Conservation (phyloP, 2,113 vertebrate genomes). For the Carettochelys insculpta region DNA sequence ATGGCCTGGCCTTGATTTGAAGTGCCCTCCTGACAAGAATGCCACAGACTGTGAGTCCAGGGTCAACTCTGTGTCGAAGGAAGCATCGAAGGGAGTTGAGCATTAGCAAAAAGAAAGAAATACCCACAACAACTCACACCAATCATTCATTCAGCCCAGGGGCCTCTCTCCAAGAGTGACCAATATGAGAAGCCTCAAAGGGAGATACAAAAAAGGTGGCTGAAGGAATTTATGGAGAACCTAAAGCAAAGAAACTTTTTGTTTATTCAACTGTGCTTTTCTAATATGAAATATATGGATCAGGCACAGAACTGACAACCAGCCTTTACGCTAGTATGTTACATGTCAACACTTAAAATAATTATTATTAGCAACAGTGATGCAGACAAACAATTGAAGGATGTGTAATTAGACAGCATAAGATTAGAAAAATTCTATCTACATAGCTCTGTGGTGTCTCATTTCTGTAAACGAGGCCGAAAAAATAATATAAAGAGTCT, state of each 20-base stretch:
- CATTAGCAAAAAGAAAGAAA: no score
- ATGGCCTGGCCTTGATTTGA: background rate
- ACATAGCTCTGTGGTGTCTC: background rate
- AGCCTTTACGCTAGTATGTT: background rate
- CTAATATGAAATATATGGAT: background rate
- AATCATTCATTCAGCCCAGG: no score
- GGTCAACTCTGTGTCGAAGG: no score
- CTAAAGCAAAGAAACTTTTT: no score
- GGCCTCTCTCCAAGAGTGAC: background rate
- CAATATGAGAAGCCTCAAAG: background rate
- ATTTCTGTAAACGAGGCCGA: background rate
- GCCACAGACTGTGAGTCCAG: no score
- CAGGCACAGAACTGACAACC: no score
- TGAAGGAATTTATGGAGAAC: no score
- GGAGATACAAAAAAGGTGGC: background rate
- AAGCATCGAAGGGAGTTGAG: no score
- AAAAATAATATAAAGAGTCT: background rate
- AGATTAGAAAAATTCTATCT: background rate
- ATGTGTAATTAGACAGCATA: background rate
- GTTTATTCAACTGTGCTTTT: background rate
- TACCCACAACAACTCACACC: no score
- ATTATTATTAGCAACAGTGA: background rate
- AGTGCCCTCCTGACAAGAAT: no score
- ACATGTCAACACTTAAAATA: background rate
- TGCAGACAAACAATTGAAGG: background rate